Base-by-base conservation (phyloP, 2,888 invertebrate species). In the Bembecia ichneumoniformis region DNA sequence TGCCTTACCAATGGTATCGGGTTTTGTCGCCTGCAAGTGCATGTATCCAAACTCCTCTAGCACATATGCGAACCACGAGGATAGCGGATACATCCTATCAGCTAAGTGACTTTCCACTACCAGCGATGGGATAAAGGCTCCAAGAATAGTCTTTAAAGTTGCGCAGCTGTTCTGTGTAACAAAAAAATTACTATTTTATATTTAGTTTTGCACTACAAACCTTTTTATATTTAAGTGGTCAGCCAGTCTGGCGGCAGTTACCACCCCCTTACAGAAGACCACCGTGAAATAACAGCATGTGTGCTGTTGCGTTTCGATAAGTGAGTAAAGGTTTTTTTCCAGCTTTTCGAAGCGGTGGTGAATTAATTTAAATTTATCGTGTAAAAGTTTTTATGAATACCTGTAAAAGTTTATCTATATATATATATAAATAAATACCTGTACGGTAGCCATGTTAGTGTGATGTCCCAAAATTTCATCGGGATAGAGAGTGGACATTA, bases 1-100 rank as follows among this genome's bases (percentile, higher is more conserved):
- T 11, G 17, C 56, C 83, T 74, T 67, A 92, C 95, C 96, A 57
- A 95, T 81, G 0, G 96, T 96, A 64, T 97, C 96, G 11, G 97
- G 96, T 71, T 96, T 96, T 0, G 96, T 95, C 0, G 94, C 90
- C 68, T 97, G 96, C 3, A 96, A 57, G 67, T 96, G 96, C 61
- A 93, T 69, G 58, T 81, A 81, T 0, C 81, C 81, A 1, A 60
- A 69, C 51, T 81, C 81, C 48, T 78, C 79, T 28, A 80, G 1
- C 0, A 72, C 0, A 36, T 60, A 64, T 0, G 67, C 54, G 49
- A 76, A 67, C 36, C 55, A 58, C 1, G 53, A 55, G 0, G 71
- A 65, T 0, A 80, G 55, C 0, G 91, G 90, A 50, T 89, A 90
- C 64, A 89, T 74, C 55, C 75, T 77, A 0, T 87, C 75, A 3